phyloP scores from a whole-genome alignment of 2,888 invertebrate species.

The Leistus spinibarbis region DNA sequence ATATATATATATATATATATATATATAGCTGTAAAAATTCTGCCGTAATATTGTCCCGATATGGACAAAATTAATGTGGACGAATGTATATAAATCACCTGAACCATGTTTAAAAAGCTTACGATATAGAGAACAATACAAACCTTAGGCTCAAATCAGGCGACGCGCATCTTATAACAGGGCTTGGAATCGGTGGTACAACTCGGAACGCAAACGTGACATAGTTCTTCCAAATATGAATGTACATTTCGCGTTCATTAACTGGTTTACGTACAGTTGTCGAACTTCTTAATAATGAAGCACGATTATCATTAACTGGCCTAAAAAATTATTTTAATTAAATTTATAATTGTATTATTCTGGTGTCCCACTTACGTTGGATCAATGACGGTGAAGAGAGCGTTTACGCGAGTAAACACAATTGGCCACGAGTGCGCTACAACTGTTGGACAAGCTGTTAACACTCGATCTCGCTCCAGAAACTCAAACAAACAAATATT shows the following conservation, averaged over 20 bases:
- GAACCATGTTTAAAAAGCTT: background rate
- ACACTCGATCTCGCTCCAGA: conserved; percentile 81
- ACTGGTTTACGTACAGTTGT: conserved; percentile 88
- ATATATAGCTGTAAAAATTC: too few relatives aligned
- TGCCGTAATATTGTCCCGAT: background rate
- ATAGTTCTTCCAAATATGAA: conserved; percentile 98
- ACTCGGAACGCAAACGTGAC: conserved; percentile 95
- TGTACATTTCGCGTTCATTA: conserved; percentile 91
- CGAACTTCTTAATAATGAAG: conserved; percentile 88
- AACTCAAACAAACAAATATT: conserved; percentile 88
- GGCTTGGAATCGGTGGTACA: conserved; percentile 88
- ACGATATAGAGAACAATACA: conserved; percentile 41
- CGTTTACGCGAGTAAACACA: conserved; percentile 87
- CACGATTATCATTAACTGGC: conserved; percentile 94
- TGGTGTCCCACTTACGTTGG: conserved; percentile 73
- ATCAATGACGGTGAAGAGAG: conserved; percentile 91
- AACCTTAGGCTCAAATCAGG: conserved; percentile 91
- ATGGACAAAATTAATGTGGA: background rate
- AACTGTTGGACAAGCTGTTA: conserved; percentile 83
- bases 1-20: too few relatives aligned
- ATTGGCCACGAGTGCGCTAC: conserved; percentile 95
- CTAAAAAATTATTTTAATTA: too few relatives aligned
- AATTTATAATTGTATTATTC: background rate
- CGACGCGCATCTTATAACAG: conserved; percentile 88
- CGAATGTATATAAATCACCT: background rate